A percentile compares a stretch with the other conserved stretches of the same genome.
phyloP scores from a whole-genome alignment of 2,113 vertebrate genomes.

The Tapirus terrestris region DNA sequence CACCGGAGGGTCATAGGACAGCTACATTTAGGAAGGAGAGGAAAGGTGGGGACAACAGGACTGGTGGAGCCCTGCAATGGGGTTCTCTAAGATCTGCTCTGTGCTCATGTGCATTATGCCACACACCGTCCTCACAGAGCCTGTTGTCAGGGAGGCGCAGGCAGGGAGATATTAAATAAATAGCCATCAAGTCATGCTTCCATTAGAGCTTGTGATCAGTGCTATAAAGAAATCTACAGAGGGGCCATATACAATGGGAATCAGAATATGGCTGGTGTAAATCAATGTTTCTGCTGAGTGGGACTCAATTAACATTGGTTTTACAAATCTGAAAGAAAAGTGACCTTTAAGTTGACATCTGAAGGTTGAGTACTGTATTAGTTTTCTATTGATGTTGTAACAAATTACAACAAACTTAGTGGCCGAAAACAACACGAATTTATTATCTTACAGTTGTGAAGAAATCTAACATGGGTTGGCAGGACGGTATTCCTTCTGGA shows the following conservation, averaged over 20 bases:
- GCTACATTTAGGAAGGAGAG: no score
- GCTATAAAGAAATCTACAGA: not conserved
- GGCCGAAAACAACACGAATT: no score
- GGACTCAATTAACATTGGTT: not conserved
- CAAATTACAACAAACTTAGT: no score
- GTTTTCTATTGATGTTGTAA: not conserved
- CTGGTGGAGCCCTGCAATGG: not conserved
- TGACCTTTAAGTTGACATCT: not conserved
- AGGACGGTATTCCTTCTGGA: no score
- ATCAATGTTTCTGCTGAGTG: not conserved
- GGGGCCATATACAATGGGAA: not conserved
- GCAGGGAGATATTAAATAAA: not conserved
- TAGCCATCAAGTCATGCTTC: not conserved
- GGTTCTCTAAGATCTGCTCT: not conserved
- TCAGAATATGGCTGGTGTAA: not conserved
- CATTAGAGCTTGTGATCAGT: not conserved
- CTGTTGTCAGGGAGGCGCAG: not conserved
- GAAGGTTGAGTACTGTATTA: not conserved
- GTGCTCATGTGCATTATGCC: not conserved
- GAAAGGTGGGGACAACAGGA: no score
- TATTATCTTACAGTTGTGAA: no score
- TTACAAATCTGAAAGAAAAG: not conserved
- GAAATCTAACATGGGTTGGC: no score
- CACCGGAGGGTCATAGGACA: no score
- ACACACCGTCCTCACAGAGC: not conserved